Evolutionary conservation across 2,888 invertebrate genomes (phyloP), one percentile per base, ranked within the genome.

Genomic region (Disparrhopalites patrizii): DNA sequence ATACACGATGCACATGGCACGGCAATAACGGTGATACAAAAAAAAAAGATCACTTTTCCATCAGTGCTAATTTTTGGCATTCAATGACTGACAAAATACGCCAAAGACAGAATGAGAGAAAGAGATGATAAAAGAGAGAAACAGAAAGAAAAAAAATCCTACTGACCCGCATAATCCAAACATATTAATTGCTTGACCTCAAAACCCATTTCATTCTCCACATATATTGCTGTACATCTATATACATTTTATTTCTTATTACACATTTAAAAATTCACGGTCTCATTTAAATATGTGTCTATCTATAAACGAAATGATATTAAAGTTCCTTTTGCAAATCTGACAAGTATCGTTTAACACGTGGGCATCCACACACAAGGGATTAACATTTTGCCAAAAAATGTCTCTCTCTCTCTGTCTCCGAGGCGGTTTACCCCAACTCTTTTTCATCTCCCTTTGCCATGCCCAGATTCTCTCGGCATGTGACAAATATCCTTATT

Each of bases 141-240:
- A 28, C 15, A 7, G 25, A 25, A 13, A 52, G 15, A 8, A 38
- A 28, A n/a, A 54, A 52, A 62, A 60, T 65, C 60, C 65, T 55
- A 60, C 65, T 65, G 65, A 65, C 65, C 65, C 61, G 65, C 65
- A 65, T 65, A 40, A 54, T 65, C 20, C 27, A 55, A 58, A 43
- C 57, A 30, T 20, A 33, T 38, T 52, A 52, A 65, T 61, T 43
- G 65, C 55, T 31, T 65, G 65, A 30, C 65, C 65, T 65, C 60
- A 23, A 58, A 65, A 65, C 65, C 65, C 55, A 52, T 60, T 65
- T 65, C 33, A 25, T 54, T 28, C 51, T 43, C 27, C 31, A 31
- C 28, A 51, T 51, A 20, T n/a, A n/a, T n/a, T n/a, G n/a, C n/a
- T n/a, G n/a, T n/a, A n/a, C n/a, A n/a, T n/a, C n/a, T n/a, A n/a